Base-by-base conservation (phyloP, 1,140 invertebrate genomes). In the Aphelenchoides avenae region DNA sequence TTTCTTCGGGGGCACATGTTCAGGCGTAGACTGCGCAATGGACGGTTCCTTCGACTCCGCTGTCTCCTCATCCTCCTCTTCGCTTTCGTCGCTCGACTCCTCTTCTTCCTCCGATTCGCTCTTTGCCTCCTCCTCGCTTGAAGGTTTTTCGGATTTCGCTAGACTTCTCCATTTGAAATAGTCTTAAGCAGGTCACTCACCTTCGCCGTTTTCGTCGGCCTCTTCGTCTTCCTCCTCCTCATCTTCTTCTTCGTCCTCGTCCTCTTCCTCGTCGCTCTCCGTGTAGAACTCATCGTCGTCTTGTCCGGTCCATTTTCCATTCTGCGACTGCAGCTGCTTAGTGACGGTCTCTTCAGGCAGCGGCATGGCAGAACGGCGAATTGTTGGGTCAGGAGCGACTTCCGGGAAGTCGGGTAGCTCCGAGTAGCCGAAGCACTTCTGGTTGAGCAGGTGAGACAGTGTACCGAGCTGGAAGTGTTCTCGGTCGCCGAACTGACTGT, bases 401-500 rank as follows among this genome's bases (percentile, higher is more conserved):
- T 83, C 80, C 0, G 93, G 91, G 75, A 92, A 94, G 4, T 83
- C 77, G 3, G 92, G 91, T 43, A 98, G 80, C 52, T 91, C 85
- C 50, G 87, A 84, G 78, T 98, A 97, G 5, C 90, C 91, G 34
- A 78, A 81, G 1, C 90, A 88, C 46, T 85, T 81, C 66, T 84
- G 7, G 66, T 94, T 91, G 26, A 97, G 82, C 73, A 92, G 89
- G 80, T 96, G 92, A 0, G 92, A 96, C 24, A 99, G 80, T 5
- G 91, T 91, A 0, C 93, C 92, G 56, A 99, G 80, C 71, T 96
- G 92, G 77, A 87, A 94, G 58, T 87, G 84, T 66, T 89, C 86
- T 13, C 86, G 81, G 63, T 89, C 88, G 85, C 61, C 58, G 30
- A 75, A 75, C 26, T 61, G 59, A 66, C 81, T 84, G 64, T 85